A percentile compares a stretch with the other conserved stretches of the same genome.
These are phyloP conservation scores for Holotrichia oblita DNA, from an alignment of 1,140 invertebrate genomes.

Conservation along the genomic window DNA sequence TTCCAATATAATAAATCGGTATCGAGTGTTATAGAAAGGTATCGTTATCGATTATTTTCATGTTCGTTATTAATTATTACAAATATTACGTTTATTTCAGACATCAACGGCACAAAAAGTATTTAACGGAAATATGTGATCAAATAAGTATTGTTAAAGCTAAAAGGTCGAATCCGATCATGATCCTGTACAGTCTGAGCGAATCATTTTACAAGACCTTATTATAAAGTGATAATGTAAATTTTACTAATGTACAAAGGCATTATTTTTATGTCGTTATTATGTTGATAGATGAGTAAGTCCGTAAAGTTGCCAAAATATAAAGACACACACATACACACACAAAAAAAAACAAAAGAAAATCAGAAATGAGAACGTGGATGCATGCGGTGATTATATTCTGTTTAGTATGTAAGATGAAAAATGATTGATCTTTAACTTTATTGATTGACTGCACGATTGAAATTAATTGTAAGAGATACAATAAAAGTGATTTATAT, in stretches of 20 bases:
- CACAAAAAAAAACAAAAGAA: too few relatives aligned
- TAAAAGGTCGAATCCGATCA: constrained; percentile 66
- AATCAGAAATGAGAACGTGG: neutral
- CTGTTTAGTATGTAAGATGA: neutral
- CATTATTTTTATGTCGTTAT: constrained; percentile 11
- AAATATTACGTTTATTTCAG: too few relatives aligned
- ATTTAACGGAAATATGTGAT: constrained; percentile 71
- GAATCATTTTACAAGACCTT: constrained; percentile 64
- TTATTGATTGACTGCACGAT: constrained; percentile 10
- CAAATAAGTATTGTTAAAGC: constrained; percentile 67
- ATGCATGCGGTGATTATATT: neutral
- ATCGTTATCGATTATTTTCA: too few relatives aligned
- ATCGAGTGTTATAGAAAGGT: constrained; percentile 68
- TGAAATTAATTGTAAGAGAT: constrained; percentile 4
- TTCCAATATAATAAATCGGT: constrained; percentile 68
- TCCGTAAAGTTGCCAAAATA: neutral
- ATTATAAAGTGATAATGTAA: constrained; percentile 56
- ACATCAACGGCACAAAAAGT: constrained; percentile 71
- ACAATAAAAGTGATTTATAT: neutral
- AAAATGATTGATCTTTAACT: neutral
- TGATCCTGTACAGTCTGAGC: constrained; percentile 70
- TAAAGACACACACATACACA: too few relatives aligned
- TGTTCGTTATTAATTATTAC: too few relatives aligned
- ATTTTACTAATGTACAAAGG: constrained; percentile 6
- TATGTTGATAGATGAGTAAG: neutral